Evolutionary conservation across 2,888 invertebrate genomes (phyloP).

Genomic region (Argyresthia albistria): DNA sequence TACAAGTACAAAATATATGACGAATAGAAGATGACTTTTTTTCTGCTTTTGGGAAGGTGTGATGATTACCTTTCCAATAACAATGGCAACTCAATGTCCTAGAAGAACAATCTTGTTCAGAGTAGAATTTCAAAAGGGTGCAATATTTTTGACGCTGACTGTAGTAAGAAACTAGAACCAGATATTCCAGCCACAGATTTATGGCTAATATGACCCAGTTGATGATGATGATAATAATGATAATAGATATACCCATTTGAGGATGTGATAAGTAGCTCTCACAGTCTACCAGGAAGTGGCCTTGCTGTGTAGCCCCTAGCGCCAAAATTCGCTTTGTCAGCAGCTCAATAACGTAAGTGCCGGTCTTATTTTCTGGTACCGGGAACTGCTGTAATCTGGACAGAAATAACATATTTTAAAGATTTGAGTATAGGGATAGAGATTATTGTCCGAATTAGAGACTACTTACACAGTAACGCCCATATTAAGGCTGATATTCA

Average conservation of each 20-base stretch:
- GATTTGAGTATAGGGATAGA: neutral
- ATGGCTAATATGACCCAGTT: no score
- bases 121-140: no score
- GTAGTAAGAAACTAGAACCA: no score
- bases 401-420: slow-evolving; percentile 5
- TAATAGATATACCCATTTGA: slow-evolving; percentile 68
- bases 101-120: no score
- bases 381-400: slow-evolving; percentile 87
- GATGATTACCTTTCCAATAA: no score
- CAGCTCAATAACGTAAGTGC: slow-evolving; percentile 89
- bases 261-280: slow-evolving; percentile 91
- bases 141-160: no score
- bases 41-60: no score
- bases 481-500: slow-evolving; percentile 37
- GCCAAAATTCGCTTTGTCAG: slow-evolving; percentile 88
- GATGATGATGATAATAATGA: no score
- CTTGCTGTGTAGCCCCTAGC: slow-evolving; percentile 88
- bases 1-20: no score
- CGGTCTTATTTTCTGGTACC: slow-evolving; percentile 90
- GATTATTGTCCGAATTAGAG: neutral
- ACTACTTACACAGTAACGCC: slow-evolving; percentile 75
- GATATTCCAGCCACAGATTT: no score
- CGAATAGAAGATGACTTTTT: no score
- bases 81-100: no score
- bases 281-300: slow-evolving; percentile 94